These are phyloP conservation scores for Henicopernis longicauda DNA, from an alignment of 2,113 vertebrate species.

Conservation along the genomic window DNA sequence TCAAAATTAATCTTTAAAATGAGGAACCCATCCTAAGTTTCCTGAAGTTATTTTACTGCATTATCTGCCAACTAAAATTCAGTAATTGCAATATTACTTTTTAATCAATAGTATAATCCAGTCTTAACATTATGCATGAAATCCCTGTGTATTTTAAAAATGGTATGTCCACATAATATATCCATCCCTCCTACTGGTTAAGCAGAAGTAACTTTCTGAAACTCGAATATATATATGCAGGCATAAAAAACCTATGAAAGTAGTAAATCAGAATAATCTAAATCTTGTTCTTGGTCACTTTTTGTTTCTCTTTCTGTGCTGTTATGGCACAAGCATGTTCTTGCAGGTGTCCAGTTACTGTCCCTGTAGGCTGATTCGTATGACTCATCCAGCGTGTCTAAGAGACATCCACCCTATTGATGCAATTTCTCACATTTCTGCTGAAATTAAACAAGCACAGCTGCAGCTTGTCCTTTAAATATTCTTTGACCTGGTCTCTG, in stretches of 20 bases:
- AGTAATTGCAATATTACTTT: not conserved
- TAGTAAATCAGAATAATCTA: not conserved
- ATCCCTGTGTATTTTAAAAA: not conserved
- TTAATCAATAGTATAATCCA: not conserved
- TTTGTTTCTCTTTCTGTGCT: not conserved
- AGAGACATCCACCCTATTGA: not conserved
- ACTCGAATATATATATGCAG: not conserved
- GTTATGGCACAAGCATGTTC: not conserved
- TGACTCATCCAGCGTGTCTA: not conserved
- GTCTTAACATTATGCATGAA: not conserved
- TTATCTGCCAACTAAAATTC: not conserved
- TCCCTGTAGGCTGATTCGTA: not conserved
- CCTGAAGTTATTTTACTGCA: not conserved
- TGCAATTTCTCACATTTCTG: conserved; percentile 12
- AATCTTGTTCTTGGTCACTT: not conserved
- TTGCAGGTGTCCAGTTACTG: not conserved
- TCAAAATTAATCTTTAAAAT: not conserved
- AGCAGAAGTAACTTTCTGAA: not conserved
- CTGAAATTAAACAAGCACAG: conserved; percentile 8
- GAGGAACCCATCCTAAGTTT: not conserved
- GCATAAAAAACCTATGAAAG: not conserved
- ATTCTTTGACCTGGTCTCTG: not conserved
- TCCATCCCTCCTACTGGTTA: not conserved
- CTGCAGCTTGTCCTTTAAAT: conserved; percentile 19
- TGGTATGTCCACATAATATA: not conserved